Evolutionary conservation across 1,140 invertebrate species (phyloP), one percentile per base, ranked within the genome.

Genomic region (Berghia stephanieae): DNA sequence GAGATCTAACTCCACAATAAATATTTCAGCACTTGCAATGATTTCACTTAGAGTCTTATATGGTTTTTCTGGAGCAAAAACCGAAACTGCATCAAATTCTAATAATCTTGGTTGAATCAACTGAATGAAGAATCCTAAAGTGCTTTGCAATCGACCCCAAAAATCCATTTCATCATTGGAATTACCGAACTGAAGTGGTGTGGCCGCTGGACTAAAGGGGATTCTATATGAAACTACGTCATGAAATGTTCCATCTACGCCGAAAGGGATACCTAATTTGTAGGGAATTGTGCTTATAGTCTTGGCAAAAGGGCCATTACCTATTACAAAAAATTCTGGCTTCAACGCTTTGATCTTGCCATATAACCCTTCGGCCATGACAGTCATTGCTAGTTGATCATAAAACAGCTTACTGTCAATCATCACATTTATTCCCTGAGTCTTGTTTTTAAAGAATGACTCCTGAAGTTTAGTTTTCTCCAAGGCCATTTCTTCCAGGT

Each of bases 1-100:
- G 18, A 78, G 49, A 71, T 85, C 83, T 0, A 63, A 10, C n/a
- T 83, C 80, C 6, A 79, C 34, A 18, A 85, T 42, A 66, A 79
- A 77, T 0, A 84, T 46, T 8, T 75, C 70, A 60, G 78, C 78
- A n/a, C 63, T 57, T 5, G 34, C 21, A n/a, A 31, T 27, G 1
- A 77, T 16, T 0, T 79, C 67, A 8, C 36, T 55, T n/a, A 79
- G 46, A 40, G 36, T 21, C 13, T 49, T 72, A 8, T 57, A 55
- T 8, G 78, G 70, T 49, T 66, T 68, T 34, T 79, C 69, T 42
- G 78, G 77, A 18, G 78, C 77, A n/a, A 36, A 67, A 44, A 4
- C 68, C 6, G 46, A 40, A 1, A 70, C 43, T 3, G 42, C 10
- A 27, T 52, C 52, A 31, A 49, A 42, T 10, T 52, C 38, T 27